Evolutionary conservation across 2,888 invertebrate species (phyloP), one percentile per base, ranked within the genome.

Genomic region (Oscheius sp.): DNA sequence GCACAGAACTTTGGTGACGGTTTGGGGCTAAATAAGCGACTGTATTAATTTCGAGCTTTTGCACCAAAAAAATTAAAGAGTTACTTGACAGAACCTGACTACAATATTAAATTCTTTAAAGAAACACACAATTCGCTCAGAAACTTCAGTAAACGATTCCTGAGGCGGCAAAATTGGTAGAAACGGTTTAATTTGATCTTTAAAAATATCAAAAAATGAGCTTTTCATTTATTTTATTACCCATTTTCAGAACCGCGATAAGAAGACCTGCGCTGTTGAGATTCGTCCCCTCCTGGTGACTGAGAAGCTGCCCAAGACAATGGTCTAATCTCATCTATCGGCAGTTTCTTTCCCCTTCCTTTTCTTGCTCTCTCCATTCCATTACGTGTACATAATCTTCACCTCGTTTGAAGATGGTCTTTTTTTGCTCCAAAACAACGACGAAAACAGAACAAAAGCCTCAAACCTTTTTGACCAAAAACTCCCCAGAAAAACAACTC

Each of bases 201-300:
- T 45, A 13, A 16, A n/a, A 49, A 21, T 35, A 35, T 9, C 35
- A 9, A 35, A 9, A 35, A n/a, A n/a, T n/a, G n/a, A n/a, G n/a
- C n/a, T n/a, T n/a, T 35, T 9, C 35, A 3, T 9, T 35, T 35
- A 35, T 6, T 35, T 35, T 35, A 6, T 35, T 35, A 6, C 5
- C 9, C 35, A 49, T 49, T 49, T 49, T 18, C 13, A 49, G 49
- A 49, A 5, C 21, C 49, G 49, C n/a, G 49, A 49, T 13, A 49
- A 49, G 21, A 58, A 58, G 29, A 27, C 66, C 12, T 27, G 46
- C 23, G 49, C 25, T 27, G 66, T 66, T n/a, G 66, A 66, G 52
- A 52, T 66, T 35, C 66, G 66, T 52, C 66, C 66, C 21, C 66
- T 66, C 2, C 27, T 66, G n/a, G 52, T 66, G 12, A 52, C 52